These are phyloP conservation scores for Setophaga coronata DNA, from an alignment of 2,113 vertebrate genomes.

Conservation along the genomic window DNA sequence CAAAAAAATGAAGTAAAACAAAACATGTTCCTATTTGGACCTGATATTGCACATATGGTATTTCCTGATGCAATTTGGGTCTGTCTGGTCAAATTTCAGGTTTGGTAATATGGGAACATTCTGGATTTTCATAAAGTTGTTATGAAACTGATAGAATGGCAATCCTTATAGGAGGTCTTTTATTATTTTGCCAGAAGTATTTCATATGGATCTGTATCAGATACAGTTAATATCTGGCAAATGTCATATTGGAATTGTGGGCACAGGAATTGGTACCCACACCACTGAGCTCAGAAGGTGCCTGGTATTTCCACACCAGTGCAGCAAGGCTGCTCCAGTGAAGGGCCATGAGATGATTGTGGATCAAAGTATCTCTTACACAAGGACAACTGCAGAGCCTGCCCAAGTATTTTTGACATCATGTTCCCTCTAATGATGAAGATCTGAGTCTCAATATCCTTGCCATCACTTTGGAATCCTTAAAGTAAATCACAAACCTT, in stretches of 20 bases:
- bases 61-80: background rate
- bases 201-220: background rate
- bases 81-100: background rate
- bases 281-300: background rate
- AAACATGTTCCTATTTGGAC: background rate
- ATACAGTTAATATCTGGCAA: background rate
- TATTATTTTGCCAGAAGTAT: background rate
- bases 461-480: background rate
- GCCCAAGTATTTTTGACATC: background rate
- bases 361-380: background rate
- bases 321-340: background rate
- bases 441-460: background rate
- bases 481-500: background rate
- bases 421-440: background rate
- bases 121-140: background rate
- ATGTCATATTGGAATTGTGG: background rate
- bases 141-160: background rate
- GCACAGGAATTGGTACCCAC: background rate
- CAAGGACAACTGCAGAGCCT: background rate
- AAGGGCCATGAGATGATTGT: background rate
- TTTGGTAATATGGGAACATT: background rate
- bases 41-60: background rate
- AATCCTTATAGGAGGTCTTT: background rate
- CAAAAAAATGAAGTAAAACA: background rate
- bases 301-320: background rate